Evolutionary conservation across 1,140 invertebrate species (phyloP).

Genomic region (Cylas formicarius): DNA sequence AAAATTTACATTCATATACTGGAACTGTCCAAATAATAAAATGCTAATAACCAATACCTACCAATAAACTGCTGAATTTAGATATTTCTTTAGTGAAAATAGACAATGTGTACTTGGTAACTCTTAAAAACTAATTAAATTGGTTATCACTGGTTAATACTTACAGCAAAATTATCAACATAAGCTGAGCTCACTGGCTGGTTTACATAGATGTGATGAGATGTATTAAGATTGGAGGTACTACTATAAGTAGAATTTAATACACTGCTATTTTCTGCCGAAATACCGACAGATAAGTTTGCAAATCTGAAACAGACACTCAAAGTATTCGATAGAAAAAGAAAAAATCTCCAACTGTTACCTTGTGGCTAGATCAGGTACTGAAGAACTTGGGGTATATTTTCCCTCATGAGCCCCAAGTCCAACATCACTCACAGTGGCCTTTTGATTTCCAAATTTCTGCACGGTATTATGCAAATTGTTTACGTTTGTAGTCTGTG

Average conservation of each 20-base stretch:
- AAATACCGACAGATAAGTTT: slow-evolving; percentile 53
- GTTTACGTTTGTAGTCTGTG: slow-evolving; percentile 30
- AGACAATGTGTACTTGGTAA: too few relatives aligned
- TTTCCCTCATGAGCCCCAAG: slow-evolving; percentile 71
- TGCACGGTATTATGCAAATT: slow-evolving; percentile 49
- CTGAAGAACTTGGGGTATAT: slow-evolving; percentile 70
- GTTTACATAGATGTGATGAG: slow-evolving; percentile 54
- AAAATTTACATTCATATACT: slow-evolving; percentile 7
- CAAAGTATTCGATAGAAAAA: neutral
- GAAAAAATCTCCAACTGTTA: slow-evolving; percentile 30
- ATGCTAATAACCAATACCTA: neutral
- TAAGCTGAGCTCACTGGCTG: slow-evolving; percentile 52
- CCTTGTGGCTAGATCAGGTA: slow-evolving; percentile 67
- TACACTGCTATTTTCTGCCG: slow-evolving; percentile 28
- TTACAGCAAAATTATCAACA: slow-evolving; percentile 46
- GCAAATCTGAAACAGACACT: slow-evolving; percentile 50
- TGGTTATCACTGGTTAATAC: slow-evolving; percentile 28
- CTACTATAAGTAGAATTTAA: slow-evolving; percentile 15
- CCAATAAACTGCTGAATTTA: neutral
- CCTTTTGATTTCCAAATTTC: slow-evolving; percentile 66
- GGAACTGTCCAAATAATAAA: neutral
- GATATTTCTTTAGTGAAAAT: too few relatives aligned
- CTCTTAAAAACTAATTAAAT: too few relatives aligned
- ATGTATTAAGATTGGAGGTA: slow-evolving; percentile 26
- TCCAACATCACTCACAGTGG: slow-evolving; percentile 54